phyloP scores from a whole-genome alignment of 2,888 invertebrate species.

The Caenorhabditis japonica region DNA sequence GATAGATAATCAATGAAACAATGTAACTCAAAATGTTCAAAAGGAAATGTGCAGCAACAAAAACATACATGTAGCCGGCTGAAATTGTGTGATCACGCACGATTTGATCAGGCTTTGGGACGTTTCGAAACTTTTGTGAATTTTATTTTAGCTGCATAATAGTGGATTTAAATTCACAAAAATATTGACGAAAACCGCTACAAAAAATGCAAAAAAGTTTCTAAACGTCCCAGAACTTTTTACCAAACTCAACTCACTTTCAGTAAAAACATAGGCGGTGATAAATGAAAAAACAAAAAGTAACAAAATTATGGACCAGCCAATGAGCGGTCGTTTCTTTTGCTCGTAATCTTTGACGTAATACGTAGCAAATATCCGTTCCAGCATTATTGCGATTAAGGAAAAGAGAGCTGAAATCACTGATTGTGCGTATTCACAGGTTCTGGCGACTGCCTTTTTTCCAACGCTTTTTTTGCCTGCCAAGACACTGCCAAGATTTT shows the following conservation, averaged over 20 bases:
- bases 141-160: too few relatives aligned
- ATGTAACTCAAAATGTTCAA: conserved; percentile 21
- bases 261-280: conserved; percentile 21
- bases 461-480: too few relatives aligned
- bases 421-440: too few relatives aligned
- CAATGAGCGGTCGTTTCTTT: conserved; percentile 16
- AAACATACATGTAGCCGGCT: conserved; percentile 20
- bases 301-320: conserved; percentile 6
- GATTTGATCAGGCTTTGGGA: too few relatives aligned
- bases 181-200: too few relatives aligned
- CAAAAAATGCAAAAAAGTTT: too few relatives aligned
- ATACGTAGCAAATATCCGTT: conserved; percentile 26
- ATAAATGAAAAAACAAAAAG: conserved; percentile 1
- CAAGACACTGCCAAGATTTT: too few relatives aligned
- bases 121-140: too few relatives aligned
- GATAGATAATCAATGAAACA: conserved; percentile 20
- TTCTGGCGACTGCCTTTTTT: too few relatives aligned
- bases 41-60: conserved; percentile 12
- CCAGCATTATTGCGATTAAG: conserved; percentile 20
- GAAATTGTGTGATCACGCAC: not conserved
- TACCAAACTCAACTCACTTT: conserved; percentile 2
- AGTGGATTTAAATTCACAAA: not conserved
- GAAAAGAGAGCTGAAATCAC: conserved; percentile 27
- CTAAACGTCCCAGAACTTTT: too few relatives aligned
- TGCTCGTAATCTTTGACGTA: conserved; percentile 31